Evolutionary conservation across 1,140 invertebrate genomes (phyloP), one percentile per base, ranked within the genome.

Genomic region (Cyclina sinensis): DNA sequence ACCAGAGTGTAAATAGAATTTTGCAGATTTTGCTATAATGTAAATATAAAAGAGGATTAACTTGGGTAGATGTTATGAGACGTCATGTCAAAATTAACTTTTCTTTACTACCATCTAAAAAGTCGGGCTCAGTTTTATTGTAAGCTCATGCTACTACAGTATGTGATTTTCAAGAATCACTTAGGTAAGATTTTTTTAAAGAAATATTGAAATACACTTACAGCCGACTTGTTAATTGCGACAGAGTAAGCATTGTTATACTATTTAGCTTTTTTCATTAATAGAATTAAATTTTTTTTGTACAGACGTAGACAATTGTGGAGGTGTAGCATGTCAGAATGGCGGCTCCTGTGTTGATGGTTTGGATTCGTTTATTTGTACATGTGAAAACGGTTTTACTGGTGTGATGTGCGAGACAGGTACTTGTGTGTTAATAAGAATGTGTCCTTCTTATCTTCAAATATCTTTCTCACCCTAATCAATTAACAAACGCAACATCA

Each of bases 261-360:
- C 9, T 54, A 54, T 54, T 11, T 54, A 3, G 21, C 7, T 7
- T 54, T n/a, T 3, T 54, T 54, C 51, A 54, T 18, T 3, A 14
- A 7, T 12, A 54, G 4, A 3, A n/a, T 54, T 18, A 54, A 54
- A 7, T 14, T 11, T 18, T 7, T 54, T 3, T 18, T 12, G 21
- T 18, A 27, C 80, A 83, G 80, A 83, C 48, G 30, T 48, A 46
- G 37, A 83, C 43, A 62, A 83, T 21, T 83, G 80, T 68, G n/a
- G n/a, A 27, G 43, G 39, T 65, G 39, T 83, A 18, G 30, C 27
- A 62, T 83, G 80, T 37, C 2, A 46, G 5, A 35, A 83, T 48
- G 39, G 39, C 3, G 80, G 80, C 35, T 24, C 37, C 0, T 83
- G 80, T 48, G 37, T 37, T 27, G 80, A 83, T 46, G 39, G 39